Percentiles rank a stretch among this genome's conserved stretches.
Conservation (phyloP, 2,888 invertebrate species). For the Toxonevra muliebris region DNA sequence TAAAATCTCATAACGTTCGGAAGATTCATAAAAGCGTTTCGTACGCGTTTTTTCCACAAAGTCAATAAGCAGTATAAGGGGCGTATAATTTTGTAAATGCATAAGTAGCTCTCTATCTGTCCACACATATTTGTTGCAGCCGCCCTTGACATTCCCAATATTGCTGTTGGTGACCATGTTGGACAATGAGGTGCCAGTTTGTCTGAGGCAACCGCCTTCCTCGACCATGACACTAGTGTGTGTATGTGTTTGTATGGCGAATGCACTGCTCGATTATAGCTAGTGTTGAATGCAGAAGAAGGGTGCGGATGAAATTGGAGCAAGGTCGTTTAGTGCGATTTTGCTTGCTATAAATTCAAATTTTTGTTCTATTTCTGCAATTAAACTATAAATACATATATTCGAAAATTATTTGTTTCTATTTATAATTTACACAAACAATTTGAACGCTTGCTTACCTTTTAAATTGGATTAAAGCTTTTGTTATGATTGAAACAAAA, state of each 20-base stretch:
- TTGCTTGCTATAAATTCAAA: neutral
- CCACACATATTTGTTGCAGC: conserved; percentile 50
- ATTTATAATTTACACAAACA: too few species aligned
- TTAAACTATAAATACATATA: too few species aligned
- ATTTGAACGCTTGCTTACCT: too few species aligned
- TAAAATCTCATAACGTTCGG: conserved; percentile 56
- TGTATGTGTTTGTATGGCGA: neutral
- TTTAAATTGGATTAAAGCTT: neutral
- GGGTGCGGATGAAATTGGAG: conserved; percentile 13
- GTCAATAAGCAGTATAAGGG: conserved; percentile 54
- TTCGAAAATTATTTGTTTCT: too few species aligned
- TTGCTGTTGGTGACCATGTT: conserved; percentile 6
- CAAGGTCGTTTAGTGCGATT: conserved; percentile 18
- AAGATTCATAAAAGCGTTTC: conserved; percentile 57
- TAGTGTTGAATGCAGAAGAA: neutral
- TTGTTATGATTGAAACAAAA: neutral
- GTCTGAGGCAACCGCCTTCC: conserved; percentile 51
- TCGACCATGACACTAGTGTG: conserved; percentile 45
- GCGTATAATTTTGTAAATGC: conserved; percentile 58
- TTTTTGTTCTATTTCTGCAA: too few species aligned
- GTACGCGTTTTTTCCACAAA: conserved; percentile 59
- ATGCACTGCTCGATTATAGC: neutral
- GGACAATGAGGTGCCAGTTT: conserved; percentile 43
- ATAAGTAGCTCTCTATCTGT: conserved; percentile 55
- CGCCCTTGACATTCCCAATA: conserved; percentile 30